Evolutionary conservation across 1,140 invertebrate genomes (phyloP).

Genomic region (Musca vetustissima): DNA sequence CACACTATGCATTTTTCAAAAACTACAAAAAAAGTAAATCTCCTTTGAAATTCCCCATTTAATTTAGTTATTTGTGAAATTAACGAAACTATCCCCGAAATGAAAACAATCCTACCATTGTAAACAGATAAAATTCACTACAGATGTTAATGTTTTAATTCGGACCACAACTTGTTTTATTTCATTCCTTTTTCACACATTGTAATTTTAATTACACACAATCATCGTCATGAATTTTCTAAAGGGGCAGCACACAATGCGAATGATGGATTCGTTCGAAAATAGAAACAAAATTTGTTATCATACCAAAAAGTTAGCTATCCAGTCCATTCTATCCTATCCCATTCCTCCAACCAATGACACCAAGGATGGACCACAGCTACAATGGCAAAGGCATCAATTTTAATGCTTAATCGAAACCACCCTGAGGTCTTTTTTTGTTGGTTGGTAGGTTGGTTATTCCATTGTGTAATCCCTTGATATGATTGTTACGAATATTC

Average conservation of each 20-base stretch:
- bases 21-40: no score
- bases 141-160: no score
- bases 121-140: no score
- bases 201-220: slow-evolving; percentile 17
- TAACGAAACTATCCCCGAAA: no score
- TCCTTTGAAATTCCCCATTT: no score
- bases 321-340: no score
- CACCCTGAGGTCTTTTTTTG: slow-evolving; percentile 17
- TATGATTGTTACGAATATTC: slow-evolving; percentile 8
- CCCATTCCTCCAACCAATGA: no score
- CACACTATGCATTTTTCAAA: no score
- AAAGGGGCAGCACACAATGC: not conserved
- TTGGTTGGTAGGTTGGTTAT: no score
- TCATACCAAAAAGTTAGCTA: not conserved
- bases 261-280: not conserved
- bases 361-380: not conserved
- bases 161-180: no score
- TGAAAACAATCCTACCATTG: no score
- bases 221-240: slow-evolving; percentile 12
- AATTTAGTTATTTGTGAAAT: no score
- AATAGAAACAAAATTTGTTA: slow-evolving; percentile 10
- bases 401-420: slow-evolving; percentile 11
- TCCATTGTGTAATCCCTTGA: slow-evolving; percentile 20
- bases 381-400: not conserved
- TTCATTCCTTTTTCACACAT: slow-evolving; percentile 1